Percentiles rank a stretch among this genome's conserved stretches.
Evolutionary conservation across 2,888 invertebrate species (phyloP).

Genomic region (Thymelicus acteon): DNA sequence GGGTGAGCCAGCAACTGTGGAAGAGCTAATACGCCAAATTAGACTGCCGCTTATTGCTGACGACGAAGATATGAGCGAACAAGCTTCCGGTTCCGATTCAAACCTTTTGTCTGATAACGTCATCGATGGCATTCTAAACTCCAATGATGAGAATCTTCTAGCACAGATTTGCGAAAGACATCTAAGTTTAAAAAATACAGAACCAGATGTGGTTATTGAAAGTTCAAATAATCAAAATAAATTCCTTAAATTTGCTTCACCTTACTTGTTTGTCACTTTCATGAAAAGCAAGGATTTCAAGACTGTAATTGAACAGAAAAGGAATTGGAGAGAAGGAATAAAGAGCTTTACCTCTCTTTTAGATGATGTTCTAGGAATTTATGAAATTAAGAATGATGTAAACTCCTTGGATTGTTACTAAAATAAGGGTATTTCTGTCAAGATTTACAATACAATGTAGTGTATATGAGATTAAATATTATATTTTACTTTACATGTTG

Average conservation of each 20-base stretch:
- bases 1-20: constrained; percentile 56
- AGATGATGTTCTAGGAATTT: constrained; percentile 89
- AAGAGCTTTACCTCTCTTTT: constrained; percentile 89
- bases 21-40: constrained; percentile 57
- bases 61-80: constrained; percentile 49
- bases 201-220: constrained; percentile 48
- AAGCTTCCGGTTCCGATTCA: constrained; percentile 45
- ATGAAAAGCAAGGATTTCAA: constrained; percentile 86
- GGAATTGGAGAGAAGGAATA: constrained; percentile 87
- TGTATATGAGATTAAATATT: constrained; percentile 24
- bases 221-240: constrained; percentile 48
- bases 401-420: constrained; percentile 90
- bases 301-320: constrained; percentile 84
- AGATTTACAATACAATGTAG: constrained; percentile 2
- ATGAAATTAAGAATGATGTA: constrained; percentile 78
- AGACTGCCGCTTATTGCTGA: constrained; percentile 53
- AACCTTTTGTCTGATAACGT: constrained; percentile 71
- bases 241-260: constrained; percentile 66
- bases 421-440: constrained; percentile 39
- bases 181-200: constrained; percentile 61
- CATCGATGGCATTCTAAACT: constrained; percentile 87
- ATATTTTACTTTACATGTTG: constrained; percentile 15
- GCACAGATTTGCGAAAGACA: constrained; percentile 85
- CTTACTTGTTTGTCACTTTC: constrained; percentile 85
- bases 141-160: constrained; percentile 86